Evolutionary conservation across 2,888 invertebrate species (phyloP), one percentile per base, ranked within the genome.

Genomic region (Lucinisca nassula): DNA sequence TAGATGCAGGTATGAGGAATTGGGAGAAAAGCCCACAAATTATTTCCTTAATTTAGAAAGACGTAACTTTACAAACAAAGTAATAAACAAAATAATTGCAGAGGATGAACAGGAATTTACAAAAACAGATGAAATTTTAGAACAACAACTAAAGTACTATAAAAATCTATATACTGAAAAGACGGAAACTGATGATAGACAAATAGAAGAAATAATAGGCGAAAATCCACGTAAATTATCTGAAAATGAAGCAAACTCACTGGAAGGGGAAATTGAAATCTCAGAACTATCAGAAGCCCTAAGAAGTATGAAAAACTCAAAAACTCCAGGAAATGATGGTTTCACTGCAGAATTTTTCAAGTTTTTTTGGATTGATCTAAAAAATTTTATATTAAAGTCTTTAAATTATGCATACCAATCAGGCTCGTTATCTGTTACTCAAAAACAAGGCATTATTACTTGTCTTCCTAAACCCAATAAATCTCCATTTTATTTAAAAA

Each of bases 391-490:
- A 3, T 2, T 81, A 8, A 79, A 76, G 45, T 78, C 80, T 10
- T 55, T 84, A 27, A 74, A 58, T 70, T 45, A 73, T 67, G 79
- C 55, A n/a, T 89, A 75, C 37, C n/a, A 70, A 17, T 79, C 27
- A 27, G 79, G 45, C 0, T 58, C 78, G 24, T n/a, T 86, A 32
- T 84, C 79, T 17, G 51, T 70, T 4, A 82, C 84, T 32, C 81
- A 81, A 45, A 86, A 77, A 75, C 89, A 84, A 49, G 89, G 89
- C 17, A 75, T 84, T 24, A 86, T 86, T 14, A 86, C 84, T 10
- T 86, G 89, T 55, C 70, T 84, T 0, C 89, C 84, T 14, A 85
- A 85, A 58, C 58, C 58, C 70, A 35, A 86, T 73, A 89, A 88
- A 79, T 40, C 79, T 37, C 76, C 70, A 73, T 10, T 21, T 2